A percentile compares a stretch with the other conserved stretches of the same genome.
phyloP scores from a whole-genome alignment of 2,888 invertebrate genomes.

The Lottia gigantea region DNA sequence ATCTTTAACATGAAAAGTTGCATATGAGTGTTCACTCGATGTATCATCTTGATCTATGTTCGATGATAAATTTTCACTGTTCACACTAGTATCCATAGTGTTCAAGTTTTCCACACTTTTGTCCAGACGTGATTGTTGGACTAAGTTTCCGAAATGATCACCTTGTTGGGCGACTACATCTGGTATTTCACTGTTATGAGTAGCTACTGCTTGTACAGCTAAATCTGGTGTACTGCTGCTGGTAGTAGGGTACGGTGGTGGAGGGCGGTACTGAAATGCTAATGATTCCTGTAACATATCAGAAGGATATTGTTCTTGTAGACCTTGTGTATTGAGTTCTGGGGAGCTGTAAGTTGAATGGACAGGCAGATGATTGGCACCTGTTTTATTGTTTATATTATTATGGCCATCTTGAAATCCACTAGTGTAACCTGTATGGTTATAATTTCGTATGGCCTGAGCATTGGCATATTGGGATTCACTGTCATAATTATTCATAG shows the following conservation, averaged over 20 bases:
- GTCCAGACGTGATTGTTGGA: conserved; percentile 45
- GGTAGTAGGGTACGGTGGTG: conserved; percentile 81
- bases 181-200: conserved; percentile 51
- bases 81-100: conserved; percentile 37
- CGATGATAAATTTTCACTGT: conserved; percentile 26
- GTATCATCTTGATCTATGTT: conserved; percentile 46
- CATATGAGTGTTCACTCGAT: conserved; percentile 58
- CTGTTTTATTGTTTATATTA: conserved; percentile 32
- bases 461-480: conserved; percentile 52
- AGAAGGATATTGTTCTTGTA: conserved; percentile 48
- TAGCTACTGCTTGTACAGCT: conserved; percentile 69
- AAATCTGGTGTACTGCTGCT: conserved; percentile 88
- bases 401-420: conserved; percentile 44
- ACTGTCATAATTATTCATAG: conserved; percentile 19
- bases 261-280: conserved; percentile 78
- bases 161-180: conserved; percentile 73
- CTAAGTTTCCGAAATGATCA: conserved; percentile 25
- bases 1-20: conserved; percentile 57
- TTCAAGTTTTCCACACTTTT: conserved; percentile 52
- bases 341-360: conserved; percentile 67
- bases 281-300: conserved; percentile 69
- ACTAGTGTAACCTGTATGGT: conserved; percentile 50
- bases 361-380: conserved; percentile 53
- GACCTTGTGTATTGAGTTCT: conserved; percentile 60
- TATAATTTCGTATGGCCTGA: conserved; percentile 46